Conservation (phyloP, 2,113 vertebrate genomes). For the Gnathonemus echidnorhynchus region DNA sequence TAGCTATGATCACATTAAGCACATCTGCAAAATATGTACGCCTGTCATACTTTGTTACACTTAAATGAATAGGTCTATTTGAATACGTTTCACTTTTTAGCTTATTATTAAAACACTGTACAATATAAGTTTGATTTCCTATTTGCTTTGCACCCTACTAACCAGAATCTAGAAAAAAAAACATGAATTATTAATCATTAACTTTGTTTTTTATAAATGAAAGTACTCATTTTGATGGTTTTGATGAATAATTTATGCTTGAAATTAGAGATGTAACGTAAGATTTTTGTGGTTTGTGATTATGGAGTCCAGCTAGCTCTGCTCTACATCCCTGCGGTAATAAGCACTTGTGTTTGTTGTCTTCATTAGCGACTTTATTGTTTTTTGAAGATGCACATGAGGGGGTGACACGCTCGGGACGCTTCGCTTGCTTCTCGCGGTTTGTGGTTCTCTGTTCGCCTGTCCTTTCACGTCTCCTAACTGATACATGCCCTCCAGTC, state of each 20-base stretch:
- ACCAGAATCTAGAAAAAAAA: not conserved
- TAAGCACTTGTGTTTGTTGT: not conserved
- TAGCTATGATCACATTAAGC: not conserved
- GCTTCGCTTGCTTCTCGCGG: not conserved
- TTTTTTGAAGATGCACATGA: not conserved
- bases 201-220: not conserved
- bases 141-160: not conserved
- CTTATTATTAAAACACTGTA: not conserved
- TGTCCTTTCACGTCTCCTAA: not conserved
- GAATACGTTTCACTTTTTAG: not conserved
- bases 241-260: slow-evolving; percentile 1
- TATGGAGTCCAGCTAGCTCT: not conserved
- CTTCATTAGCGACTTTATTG: not conserved
- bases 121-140: not conserved
- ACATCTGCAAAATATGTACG: not conserved
- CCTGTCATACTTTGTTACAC: not conserved
- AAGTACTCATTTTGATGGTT: not conserved
- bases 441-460: not conserved
- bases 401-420: not conserved
- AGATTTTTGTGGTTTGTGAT: not conserved
- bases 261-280: not conserved
- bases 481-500: not conserved
- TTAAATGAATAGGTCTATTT: not conserved
- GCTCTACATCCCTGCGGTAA: not conserved
- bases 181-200: not conserved